A percentile compares a stretch with the other conserved stretches of the same genome.
Conservation (phyloP, 2,113 vertebrate genomes). For the Bos taurus region ARS-UCD2.0 NC_037342.1:32081501-32082000, state of each 20-base stretch:
- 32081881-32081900: background rate
- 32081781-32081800: background rate
- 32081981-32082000: background rate
- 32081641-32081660: accelerated
- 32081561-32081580: background rate
- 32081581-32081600: background rate
- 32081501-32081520: accelerated
- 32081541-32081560: background rate
- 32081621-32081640: no score
- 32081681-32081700: background rate
- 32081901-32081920: background rate
- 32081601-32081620: background rate
- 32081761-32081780: background rate
- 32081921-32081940: background rate
- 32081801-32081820: background rate
- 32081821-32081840: no score
- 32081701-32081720: background rate
- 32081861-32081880: background rate
- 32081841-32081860: no score
- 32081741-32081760: background rate
- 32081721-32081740: background rate
- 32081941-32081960: background rate
- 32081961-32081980: background rate
- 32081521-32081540: background rate
- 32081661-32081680: background rate